Percentiles rank a stretch among this genome's conserved stretches.
Evolutionary conservation across 2,113 vertebrate genomes (phyloP).

Genomic region (Prinia subflava): DNA sequence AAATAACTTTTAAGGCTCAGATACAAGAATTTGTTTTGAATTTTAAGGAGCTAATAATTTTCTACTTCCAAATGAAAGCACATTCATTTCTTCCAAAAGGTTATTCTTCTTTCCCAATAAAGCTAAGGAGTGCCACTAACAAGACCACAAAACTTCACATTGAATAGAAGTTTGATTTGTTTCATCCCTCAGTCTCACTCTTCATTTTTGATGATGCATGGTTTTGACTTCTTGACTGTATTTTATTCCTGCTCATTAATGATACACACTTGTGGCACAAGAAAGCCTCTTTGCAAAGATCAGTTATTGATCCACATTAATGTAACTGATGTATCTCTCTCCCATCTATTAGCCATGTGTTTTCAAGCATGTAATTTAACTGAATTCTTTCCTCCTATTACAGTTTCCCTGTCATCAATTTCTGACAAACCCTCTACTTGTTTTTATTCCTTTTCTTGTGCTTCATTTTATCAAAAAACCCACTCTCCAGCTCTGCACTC

Average conservation of each 20-base stretch:
- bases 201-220: neutral
- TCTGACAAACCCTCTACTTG: neutral
- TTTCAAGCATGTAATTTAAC: slow-evolving; percentile 36
- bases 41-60: slow-evolving; percentile 21
- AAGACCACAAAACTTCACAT: neutral
- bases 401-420: neutral
- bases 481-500: neutral
- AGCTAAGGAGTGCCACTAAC: neutral
- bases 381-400: neutral
- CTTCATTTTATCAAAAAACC: neutral
- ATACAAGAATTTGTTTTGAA: neutral
- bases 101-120: neutral
- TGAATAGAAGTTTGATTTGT: slow-evolving; percentile 2
- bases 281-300: neutral
- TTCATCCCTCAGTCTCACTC: neutral
- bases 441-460: neutral
- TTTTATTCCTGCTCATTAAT: slow-evolving; percentile 32
- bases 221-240: neutral
- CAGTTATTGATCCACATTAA: slow-evolving; percentile 18
- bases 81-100: neutral
- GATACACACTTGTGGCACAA: neutral
- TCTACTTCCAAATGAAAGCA: neutral
- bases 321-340: neutral
- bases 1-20: neutral
- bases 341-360: slow-evolving; percentile 6